These are phyloP conservation scores for Drosophila kokeensis DNA, from an alignment of 2,888 invertebrate genomes.

Conservation along the genomic window DNA sequence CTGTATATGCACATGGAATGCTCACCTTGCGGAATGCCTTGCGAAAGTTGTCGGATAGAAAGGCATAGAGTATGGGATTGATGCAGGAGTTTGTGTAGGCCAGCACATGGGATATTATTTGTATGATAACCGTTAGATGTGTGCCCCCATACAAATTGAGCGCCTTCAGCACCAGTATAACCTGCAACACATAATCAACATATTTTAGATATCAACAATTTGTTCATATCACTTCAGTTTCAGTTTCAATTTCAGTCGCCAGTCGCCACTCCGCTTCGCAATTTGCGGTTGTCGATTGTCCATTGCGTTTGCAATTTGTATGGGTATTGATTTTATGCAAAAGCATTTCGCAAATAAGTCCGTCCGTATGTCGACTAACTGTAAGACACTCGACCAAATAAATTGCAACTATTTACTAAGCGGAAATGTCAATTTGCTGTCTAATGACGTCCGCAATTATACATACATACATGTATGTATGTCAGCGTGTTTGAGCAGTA, in stretches of 20 bases:
- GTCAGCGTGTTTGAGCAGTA: not conserved
- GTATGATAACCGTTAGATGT: constrained; percentile 89
- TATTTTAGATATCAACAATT: not conserved
- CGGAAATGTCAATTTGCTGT: constrained; percentile 65
- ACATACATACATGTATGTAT: not conserved
- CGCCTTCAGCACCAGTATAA: constrained; percentile 92
- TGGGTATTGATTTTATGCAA: constrained; percentile 51
- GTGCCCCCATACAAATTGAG: constrained; percentile 90
- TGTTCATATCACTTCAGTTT: constrained; percentile 1
- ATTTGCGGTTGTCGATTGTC: constrained; percentile 30
- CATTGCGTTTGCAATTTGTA: constrained; percentile 61
- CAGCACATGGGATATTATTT: constrained; percentile 91
- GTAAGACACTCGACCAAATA: constrained; percentile 49
- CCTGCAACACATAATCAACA: constrained; percentile 86
- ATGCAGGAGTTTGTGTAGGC: constrained; percentile 98
- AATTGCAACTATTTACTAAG: constrained; percentile 43
- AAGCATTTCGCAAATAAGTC: constrained; percentile 44
- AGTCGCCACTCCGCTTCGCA: constrained; percentile 5
- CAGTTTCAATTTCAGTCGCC: not conserved
- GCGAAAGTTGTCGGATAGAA: constrained; percentile 96
- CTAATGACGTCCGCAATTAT: constrained; percentile 29
- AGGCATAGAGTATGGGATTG: constrained; percentile 97
- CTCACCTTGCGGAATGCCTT: constrained; percentile 91
- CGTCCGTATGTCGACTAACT: constrained; percentile 18
- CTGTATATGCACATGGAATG: not conserved